phyloP scores from a whole-genome alignment of 2,797 vertebrate species.

The Pseudochaenichthys georgianus region DNA sequence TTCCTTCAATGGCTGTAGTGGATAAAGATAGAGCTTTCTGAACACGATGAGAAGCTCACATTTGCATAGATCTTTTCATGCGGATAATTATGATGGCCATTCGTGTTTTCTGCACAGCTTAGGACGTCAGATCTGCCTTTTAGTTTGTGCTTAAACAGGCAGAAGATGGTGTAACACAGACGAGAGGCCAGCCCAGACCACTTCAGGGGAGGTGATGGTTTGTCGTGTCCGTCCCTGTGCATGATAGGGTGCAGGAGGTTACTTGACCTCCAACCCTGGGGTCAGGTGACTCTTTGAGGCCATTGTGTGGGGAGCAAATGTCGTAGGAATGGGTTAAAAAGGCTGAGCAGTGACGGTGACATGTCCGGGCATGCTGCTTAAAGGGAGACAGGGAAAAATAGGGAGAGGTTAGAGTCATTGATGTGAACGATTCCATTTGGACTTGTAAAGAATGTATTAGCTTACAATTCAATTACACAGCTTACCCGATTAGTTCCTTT shows the following conservation, averaged over 20 bases:
- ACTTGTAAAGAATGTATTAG: constrained; percentile 54
- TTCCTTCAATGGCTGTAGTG: background rate
- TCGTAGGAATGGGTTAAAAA: constrained; percentile 78
- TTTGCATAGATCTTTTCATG: constrained; percentile 38
- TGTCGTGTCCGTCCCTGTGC: constrained; percentile 70
- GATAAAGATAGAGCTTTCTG: background rate
- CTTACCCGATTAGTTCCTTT: constrained; percentile 37
- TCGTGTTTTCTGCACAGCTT: constrained; percentile 13
- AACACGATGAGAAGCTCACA: constrained; percentile 19
- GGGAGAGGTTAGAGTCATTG: constrained; percentile 69
- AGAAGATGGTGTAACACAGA: constrained; percentile 38
- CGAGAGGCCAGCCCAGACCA: constrained; percentile 44
- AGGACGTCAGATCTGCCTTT: constrained; percentile 36
- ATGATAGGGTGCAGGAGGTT: constrained; percentile 73
- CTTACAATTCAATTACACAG: constrained; percentile 30
- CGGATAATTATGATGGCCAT: constrained; percentile 17
- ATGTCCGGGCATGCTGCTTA: constrained; percentile 80
- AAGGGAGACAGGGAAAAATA: constrained; percentile 66
- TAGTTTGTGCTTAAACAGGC: constrained; percentile 51
- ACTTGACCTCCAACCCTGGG: constrained; percentile 81
- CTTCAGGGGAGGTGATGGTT: constrained; percentile 62
- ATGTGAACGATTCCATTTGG: constrained; percentile 54
- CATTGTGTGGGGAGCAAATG: constrained; percentile 72
- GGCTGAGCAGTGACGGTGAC: constrained; percentile 75
- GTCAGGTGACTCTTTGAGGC: constrained; percentile 83